A percentile compares a stretch with the other conserved stretches of the same genome.
Evolutionary conservation across 2,113 vertebrate species (phyloP).

Genomic region (Panthera tigris): DNA sequence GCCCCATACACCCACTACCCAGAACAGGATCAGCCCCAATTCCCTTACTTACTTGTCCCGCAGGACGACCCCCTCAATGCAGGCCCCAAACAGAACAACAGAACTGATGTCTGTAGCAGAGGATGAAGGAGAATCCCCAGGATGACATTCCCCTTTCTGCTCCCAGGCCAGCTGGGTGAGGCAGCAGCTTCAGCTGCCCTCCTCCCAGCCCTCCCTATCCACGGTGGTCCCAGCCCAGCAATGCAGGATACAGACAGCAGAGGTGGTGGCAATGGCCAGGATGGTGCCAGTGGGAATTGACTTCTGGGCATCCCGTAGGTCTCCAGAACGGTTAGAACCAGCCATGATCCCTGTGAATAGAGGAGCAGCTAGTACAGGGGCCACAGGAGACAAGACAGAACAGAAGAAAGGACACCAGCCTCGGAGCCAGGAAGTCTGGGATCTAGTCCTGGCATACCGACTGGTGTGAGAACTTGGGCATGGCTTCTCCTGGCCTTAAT

Average conservation of each 20-base stretch:
- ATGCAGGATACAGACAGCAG: conserved; percentile 96
- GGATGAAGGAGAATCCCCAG: conserved; percentile 67
- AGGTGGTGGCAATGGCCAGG: conserved; percentile 97
- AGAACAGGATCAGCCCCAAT: background rate
- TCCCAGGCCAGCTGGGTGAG: background rate
- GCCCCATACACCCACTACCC: background rate
- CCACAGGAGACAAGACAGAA: background rate
- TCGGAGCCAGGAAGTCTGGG: background rate
- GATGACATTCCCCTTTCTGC: background rate
- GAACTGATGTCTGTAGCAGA: conserved; percentile 90
- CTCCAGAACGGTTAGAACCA: conserved; percentile 97
- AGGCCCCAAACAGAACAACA: conserved; percentile 95
- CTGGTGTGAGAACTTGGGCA: background rate
- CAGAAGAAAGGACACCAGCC: background rate
- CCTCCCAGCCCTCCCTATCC: background rate
- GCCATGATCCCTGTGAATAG: conserved; percentile 95
- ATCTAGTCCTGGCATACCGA: background rate
- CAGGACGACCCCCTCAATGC: conserved; percentile 96
- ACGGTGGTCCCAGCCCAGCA: background rate
- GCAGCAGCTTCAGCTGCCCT: background rate
- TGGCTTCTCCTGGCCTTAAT: background rate
- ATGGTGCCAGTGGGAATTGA: conserved; percentile 98
- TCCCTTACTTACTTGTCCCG: conserved; percentile 93
- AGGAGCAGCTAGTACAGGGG: conserved; percentile 1
- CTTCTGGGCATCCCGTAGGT: conserved; percentile 98